phyloP scores from a whole-genome alignment of 1,140 invertebrate species.

The Drosophila pruinosa region DNA sequence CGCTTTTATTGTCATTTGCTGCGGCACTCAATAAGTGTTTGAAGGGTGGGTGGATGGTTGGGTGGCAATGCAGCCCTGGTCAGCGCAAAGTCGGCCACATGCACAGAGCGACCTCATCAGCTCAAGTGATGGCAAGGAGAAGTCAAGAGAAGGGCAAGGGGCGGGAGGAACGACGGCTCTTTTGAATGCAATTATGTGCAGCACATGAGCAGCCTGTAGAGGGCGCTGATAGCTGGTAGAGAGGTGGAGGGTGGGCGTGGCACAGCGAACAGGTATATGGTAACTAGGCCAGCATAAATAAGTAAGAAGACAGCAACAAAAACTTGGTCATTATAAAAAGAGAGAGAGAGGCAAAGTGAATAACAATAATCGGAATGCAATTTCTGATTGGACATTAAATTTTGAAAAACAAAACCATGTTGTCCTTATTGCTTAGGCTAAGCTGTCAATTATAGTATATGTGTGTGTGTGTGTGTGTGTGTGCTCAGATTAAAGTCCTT shows the following conservation, averaged over 20 bases:
- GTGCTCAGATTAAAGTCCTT: conserved; percentile 31
- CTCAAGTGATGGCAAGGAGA: conserved; percentile 7
- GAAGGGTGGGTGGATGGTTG: background rate
- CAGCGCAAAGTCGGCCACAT: conserved; percentile 29
- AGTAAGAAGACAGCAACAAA: conserved; percentile 39
- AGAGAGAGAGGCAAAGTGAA: background rate
- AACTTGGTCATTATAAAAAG: background rate
- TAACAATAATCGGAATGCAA: conserved; percentile 1
- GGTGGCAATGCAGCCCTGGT: conserved; percentile 3
- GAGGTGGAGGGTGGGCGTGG: background rate
- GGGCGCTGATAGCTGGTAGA: background rate
- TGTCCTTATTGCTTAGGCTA: background rate
- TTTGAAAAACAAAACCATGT: conserved; percentile 10
- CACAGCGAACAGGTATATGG: conserved; percentile 34
- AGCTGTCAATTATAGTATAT: conserved; percentile 24
- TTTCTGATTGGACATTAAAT: conserved; percentile 32
- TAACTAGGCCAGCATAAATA: conserved; percentile 70
- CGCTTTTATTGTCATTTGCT: conserved; percentile 66
- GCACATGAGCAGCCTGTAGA: conserved; percentile 59
- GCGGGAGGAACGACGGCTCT: conserved; percentile 18
- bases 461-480: background rate
- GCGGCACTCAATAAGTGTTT: conserved; percentile 44
- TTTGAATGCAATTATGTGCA: conserved; percentile 78
- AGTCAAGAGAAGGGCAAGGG: background rate
- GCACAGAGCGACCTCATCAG: conserved; percentile 29